Base-by-base conservation (phyloP, 2,113 vertebrate genomes). In the Macroglossus sobrinus region DNA sequence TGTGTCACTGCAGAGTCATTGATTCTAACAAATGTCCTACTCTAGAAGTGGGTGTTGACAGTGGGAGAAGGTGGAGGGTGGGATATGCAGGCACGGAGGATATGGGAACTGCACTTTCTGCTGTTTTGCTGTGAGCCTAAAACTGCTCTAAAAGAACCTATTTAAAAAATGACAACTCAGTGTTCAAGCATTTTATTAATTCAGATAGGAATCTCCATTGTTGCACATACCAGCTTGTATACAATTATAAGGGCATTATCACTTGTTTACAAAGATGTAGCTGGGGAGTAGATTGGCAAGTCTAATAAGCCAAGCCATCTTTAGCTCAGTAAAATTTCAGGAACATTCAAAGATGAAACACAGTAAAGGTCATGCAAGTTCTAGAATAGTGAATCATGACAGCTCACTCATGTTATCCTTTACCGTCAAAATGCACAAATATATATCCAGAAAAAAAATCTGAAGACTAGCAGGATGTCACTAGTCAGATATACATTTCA, bases 161-260 rank as follows among this genome's bases (percentile, higher is more conserved):
- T 84, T 63, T 24, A 91, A 91, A 55, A 87, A 87, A 75, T 3
- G 40, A 91, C 75, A 91, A 57, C 40, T 87, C 84, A 63, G 90
- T 76, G 74, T 96, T 97, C 38, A 97, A 97, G 95, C 95, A 97
- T 96, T 96, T 98, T 98, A 98, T 98, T 98, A 40, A 92, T 95
- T 93, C 95, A 96, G 94, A 81, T 74, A 97, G 74, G 84, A 97
- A 96, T 91, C 63, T 93, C 84, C 91, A 86, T 47, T 86, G 91
- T 90, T 85, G 75, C 28, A 91, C n/a, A 84, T 95, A 68, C 50
- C 18, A n/a, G 92, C 69, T 74, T 78, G 38, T 50, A 79, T 75
- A 92, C 53, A 95, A 38, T 63, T 88, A 21, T 69, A 85, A 93
- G 87, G 93, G 89, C 90, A 75, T 76, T 76, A 68, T 43, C 69